These are phyloP conservation scores for Papilio machaon DNA, from an alignment of 1,140 invertebrate species.

Conservation along the genomic window DNA sequence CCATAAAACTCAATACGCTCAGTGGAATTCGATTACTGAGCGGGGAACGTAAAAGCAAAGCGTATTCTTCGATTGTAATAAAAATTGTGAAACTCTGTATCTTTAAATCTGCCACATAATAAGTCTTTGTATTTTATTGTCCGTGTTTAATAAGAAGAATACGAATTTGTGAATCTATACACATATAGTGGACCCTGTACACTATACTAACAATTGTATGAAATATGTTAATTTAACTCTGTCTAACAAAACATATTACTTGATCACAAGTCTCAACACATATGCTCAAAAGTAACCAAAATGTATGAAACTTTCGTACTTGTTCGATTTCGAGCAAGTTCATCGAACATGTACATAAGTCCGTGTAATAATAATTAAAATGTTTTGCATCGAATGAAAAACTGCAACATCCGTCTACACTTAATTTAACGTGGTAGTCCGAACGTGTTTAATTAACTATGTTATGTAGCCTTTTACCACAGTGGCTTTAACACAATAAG, in stretches of 20 bases:
- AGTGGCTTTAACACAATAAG: neutral
- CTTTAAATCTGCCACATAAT: constrained; percentile 25
- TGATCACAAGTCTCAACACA: too few relatives aligned
- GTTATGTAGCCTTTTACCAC: neutral
- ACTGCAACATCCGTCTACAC: neutral
- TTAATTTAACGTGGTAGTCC: neutral
- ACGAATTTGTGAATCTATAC: too few relatives aligned
- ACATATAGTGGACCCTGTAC: too few relatives aligned
- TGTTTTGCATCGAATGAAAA: neutral
- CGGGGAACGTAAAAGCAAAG: constrained; percentile 9
- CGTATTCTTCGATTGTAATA: constrained; percentile 22
- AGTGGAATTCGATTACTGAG: constrained; percentile 21
- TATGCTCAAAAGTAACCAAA: too few relatives aligned
- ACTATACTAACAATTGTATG: neutral
- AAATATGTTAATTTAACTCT: neutral
- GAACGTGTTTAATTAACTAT: neutral
- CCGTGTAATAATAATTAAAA: neutral
- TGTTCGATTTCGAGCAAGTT: too few relatives aligned
- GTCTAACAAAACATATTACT: too few relatives aligned
- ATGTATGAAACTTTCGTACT: too few relatives aligned
- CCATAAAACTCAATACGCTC: constrained; percentile 22
- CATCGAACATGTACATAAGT: too few relatives aligned
- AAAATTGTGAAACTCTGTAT: constrained; percentile 23
- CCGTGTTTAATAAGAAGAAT: neutral
- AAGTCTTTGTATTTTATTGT: constrained; percentile 18